phyloP scores from a whole-genome alignment of 2,113 vertebrate species.

The Cephalopholis sonnerati region DNA sequence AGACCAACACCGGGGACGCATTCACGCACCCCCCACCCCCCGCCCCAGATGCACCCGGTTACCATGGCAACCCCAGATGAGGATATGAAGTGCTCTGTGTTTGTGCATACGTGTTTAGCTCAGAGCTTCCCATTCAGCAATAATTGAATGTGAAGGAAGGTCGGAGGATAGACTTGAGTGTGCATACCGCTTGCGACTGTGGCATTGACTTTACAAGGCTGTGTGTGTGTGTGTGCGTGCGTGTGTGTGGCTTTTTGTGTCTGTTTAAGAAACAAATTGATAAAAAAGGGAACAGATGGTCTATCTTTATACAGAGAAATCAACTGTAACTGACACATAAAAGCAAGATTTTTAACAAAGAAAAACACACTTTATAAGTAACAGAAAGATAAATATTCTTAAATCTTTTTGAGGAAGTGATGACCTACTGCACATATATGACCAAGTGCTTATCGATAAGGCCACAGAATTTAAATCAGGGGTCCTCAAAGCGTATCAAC shows the following conservation, averaged over 20 bases:
- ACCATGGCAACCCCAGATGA: constrained; percentile 73
- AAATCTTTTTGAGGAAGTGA: background rate
- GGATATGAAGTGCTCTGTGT: constrained; percentile 24
- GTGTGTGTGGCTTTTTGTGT: background rate
- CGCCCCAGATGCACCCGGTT: constrained; percentile 67
- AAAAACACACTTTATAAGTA: background rate
- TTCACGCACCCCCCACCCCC: background rate
- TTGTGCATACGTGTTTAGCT: constrained; percentile 31
- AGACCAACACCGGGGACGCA: background rate
- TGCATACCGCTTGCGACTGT: constrained; percentile 5
- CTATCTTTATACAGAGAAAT: background rate
- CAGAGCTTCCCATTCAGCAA: constrained; percentile 42
- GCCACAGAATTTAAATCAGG: background rate
- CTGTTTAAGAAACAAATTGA: background rate
- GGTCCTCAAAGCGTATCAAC: too few species aligned
- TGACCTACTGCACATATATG: background rate
- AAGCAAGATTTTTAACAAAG: background rate
- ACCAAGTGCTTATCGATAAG: background rate
- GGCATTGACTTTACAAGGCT: background rate
- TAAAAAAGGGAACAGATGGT: background rate
- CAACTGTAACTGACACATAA: background rate
- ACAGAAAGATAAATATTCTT: background rate
- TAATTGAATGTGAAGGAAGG: constrained; percentile 57
- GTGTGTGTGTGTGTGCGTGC: too few species aligned
- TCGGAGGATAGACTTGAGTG: constrained; percentile 18